Conservation (phyloP, 2,113 vertebrate genomes). For the Nothocercus julius region DNA sequence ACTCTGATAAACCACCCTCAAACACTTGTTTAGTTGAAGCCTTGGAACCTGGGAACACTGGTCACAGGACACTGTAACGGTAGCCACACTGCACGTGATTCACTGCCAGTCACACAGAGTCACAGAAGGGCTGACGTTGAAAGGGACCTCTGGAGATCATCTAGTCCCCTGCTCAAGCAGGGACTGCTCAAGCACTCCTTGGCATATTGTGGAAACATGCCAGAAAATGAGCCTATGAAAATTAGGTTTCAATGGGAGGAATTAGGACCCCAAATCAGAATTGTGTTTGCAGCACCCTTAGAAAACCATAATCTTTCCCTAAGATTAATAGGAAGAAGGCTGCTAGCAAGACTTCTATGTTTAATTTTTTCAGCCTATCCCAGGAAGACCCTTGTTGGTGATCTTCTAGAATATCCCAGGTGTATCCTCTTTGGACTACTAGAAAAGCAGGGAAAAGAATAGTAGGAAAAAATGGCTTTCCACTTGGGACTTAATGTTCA, state of each 20-base stretch:
- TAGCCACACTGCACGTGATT: fast-evolving
- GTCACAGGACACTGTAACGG: not conserved
- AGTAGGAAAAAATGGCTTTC: not conserved
- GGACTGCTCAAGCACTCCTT: not conserved
- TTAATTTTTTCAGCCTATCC: not conserved
- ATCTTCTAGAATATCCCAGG: not conserved
- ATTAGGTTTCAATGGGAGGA: not conserved
- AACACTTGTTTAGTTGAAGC: not conserved
- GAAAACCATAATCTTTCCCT: not conserved
- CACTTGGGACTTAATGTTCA: not conserved
- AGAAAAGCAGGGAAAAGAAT: not conserved
- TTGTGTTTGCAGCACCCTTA: not conserved
- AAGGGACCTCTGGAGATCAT: too few species aligned
- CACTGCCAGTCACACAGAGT: not conserved
- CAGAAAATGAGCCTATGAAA: not conserved
- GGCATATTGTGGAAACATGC: not conserved
- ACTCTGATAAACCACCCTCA: not conserved
- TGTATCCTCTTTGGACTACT: not conserved
- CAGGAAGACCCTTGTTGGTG: not conserved
- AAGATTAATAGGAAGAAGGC: not conserved
- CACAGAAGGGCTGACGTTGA: too few species aligned
- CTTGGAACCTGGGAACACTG: not conserved
- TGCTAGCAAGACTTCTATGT: not conserved
- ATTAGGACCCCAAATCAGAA: not conserved
- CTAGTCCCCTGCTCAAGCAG: too few species aligned